Conservation (phyloP, 2,113 vertebrate genomes). For the Larimichthys crocea region DNA sequence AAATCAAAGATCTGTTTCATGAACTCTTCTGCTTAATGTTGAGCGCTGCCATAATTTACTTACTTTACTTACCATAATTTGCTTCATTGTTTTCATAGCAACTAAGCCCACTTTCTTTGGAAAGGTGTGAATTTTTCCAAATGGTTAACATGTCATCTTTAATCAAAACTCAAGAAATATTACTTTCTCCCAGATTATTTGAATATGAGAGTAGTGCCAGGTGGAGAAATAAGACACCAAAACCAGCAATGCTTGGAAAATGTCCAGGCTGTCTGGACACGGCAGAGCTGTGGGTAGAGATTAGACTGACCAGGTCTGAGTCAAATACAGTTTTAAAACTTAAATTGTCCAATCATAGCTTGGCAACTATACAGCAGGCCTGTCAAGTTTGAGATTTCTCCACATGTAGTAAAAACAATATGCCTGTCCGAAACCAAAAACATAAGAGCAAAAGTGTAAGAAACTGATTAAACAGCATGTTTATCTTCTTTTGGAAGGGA, state of each 20-base stretch:
- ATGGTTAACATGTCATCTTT: conserved; percentile 56
- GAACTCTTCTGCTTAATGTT: not conserved
- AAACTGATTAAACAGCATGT: not conserved
- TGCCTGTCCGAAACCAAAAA: not conserved
- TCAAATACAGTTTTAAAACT: conserved; percentile 50
- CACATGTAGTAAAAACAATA: conserved; percentile 19
- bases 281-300: conserved; percentile 25
- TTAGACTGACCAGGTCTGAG: conserved; percentile 29
- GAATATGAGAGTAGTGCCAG: conserved; percentile 42
- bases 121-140: conserved; percentile 65
- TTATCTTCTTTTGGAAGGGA: no score
- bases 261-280: conserved; percentile 30
- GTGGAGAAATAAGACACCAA: conserved; percentile 57
- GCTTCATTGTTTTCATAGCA: conserved; percentile 63
- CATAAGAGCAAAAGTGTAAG: not conserved
- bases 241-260: conserved; percentile 49
- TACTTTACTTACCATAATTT: conserved; percentile 41
- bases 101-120: conserved; percentile 52
- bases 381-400: conserved; percentile 38
- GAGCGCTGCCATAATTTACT: conserved; percentile 32
- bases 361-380: not conserved
- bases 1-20: conserved; percentile 5
- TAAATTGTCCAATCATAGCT: conserved; percentile 38
- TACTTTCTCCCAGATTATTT: conserved; percentile 38
- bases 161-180: conserved; percentile 49